Evolutionary conservation across 2,113 vertebrate genomes (phyloP), one percentile per base, ranked within the genome.

Genomic region (Mastomys natalensis): DNA sequence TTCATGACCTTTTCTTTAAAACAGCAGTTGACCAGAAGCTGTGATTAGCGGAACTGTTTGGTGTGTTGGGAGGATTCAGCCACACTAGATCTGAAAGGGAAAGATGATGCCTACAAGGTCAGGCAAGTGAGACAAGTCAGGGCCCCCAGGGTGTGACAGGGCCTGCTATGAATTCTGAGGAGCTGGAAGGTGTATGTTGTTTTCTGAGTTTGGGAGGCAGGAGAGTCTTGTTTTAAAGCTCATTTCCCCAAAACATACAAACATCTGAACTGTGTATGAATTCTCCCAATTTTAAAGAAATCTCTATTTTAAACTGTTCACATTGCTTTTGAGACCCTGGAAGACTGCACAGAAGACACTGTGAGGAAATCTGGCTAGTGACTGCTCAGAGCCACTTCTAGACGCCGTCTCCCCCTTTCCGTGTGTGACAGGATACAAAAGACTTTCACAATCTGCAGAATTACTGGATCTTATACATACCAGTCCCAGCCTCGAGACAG

Each of bases 1-100:
- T 45, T 86, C 21, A 53, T 60, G 80, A 66, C 15, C 55, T 85
- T 93, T 84, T 95, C 53, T 91, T 82, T 9, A 76, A 64, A 81
- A 58, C n/a, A 45, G 45, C 21, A 66, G 21, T 31, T 82, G 55
- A 80, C 40, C 73, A 87, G 78, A 72, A 60, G 84, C 48, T 74
- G 53, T 53, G 62, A n/a, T n/a, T 19, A 48, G 19, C 12, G 60
- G 37, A 64, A 58, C n/a, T 51, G 85, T 66, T 45, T 31, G 16
- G 74, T 34, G 43, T n/a, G 5, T 62, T 70, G 78, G 92, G 66
- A 26, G 51, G 48, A 80, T 12, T 7, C 10, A 55, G 64, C 26
- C n/a, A 48, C 77, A 34, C 68, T 76, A 53, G 26, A 34, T 51
- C 74, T 45, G 15, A 51, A 43, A 37, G 34, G 37, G 5, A 58